A percentile compares a stretch with the other conserved stretches of the same genome.
phyloP scores from a whole-genome alignment of 1,140 invertebrate species.

The Meloidogyne chitwoodi region DNA sequence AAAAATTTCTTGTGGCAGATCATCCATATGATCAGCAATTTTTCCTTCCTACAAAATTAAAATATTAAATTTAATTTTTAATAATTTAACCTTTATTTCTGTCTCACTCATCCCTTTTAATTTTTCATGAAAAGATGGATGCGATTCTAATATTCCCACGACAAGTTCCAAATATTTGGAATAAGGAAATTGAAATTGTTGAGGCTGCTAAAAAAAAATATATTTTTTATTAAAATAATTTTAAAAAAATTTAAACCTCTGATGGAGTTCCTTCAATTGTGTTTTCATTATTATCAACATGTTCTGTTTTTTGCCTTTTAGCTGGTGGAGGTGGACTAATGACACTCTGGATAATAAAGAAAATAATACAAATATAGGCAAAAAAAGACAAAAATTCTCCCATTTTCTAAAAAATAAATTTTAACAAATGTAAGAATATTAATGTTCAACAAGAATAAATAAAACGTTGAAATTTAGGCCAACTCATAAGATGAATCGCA shows the following conservation, averaged over 20 bases:
- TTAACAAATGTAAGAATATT: no score
- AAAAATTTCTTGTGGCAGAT: constrained; percentile 45
- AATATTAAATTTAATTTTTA: not conserved
- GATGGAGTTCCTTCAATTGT: not conserved
- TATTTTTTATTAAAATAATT: constrained; percentile 4
- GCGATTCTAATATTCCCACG: constrained; percentile 54
- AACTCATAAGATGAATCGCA: no score
- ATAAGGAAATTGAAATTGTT: constrained; percentile 56
- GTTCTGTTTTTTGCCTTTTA: constrained; percentile 15
- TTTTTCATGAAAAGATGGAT: constrained; percentile 54
- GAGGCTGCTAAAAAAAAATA: constrained; percentile 16
- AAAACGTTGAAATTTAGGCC: no score
- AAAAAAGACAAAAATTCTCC: not conserved
- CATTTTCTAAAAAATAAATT: not conserved
- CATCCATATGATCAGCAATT: constrained; percentile 58
- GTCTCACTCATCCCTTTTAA: constrained; percentile 53
- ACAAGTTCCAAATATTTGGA: constrained; percentile 59
- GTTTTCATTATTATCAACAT: constrained; percentile 5
- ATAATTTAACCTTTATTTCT: constrained; percentile 53
- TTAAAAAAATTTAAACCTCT: constrained; percentile 3
- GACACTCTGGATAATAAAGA: not conserved
- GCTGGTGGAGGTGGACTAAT: constrained; percentile 12
- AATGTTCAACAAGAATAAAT: no score
- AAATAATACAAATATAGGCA: not conserved
- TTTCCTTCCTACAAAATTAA: constrained; percentile 47